These are phyloP conservation scores for Hemibagrus wyckioides DNA, from an alignment of 2,113 vertebrate genomes.

Conservation along the genomic window DNA sequence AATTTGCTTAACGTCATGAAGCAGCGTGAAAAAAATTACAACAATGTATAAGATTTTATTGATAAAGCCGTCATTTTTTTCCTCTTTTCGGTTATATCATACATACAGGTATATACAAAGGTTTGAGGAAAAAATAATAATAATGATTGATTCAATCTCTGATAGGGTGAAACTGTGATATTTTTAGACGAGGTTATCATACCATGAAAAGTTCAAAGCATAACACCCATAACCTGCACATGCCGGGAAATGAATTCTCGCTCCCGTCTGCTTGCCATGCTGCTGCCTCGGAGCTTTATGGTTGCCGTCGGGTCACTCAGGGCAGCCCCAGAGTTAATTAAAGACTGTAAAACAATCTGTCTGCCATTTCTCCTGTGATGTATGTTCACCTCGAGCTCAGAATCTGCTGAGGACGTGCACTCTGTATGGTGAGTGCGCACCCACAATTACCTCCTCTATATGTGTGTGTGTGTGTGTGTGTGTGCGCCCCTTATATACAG, in stretches of 20 bases:
- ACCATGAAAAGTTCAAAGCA: constrained; percentile 5
- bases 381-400: constrained; percentile 45
- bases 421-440: constrained; percentile 38
- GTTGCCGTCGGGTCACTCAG: constrained; percentile 46
- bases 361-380: constrained; percentile 44
- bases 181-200: not conserved
- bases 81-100: not conserved
- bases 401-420: constrained; percentile 34
- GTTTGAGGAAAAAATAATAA: not conserved
- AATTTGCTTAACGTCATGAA: not conserved
- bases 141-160: not conserved
- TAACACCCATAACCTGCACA: not conserved
- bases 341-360: constrained; percentile 56
- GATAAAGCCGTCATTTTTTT: not conserved
- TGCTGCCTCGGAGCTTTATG: constrained; percentile 40
- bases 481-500: not conserved
- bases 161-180: not conserved
- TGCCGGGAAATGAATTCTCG: constrained; percentile 44
- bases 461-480: not conserved
- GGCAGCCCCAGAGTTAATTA: constrained; percentile 53
- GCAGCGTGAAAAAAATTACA: not conserved
- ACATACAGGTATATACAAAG: not conserved
- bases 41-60: not conserved
- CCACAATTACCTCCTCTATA: constrained; percentile 11
- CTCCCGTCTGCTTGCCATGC: not conserved